Base-by-base conservation (phyloP, 2,113 vertebrate species). In the Hirundichthys speculiger region DNA sequence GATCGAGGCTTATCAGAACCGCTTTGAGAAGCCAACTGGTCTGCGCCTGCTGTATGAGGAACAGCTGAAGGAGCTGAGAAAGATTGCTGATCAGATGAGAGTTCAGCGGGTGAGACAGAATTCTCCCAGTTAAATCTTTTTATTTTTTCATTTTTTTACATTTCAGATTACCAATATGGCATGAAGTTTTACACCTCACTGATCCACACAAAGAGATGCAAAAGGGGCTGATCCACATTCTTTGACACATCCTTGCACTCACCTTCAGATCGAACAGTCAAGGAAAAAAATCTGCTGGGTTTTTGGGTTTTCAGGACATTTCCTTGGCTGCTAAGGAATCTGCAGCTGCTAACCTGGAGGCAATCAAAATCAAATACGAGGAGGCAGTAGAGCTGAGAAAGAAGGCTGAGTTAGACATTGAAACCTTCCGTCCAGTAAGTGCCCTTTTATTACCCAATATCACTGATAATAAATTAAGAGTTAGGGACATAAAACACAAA, bases 361-460 rank as follows among this genome's bases (percentile, higher is more conserved):
- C 80, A 13, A 87, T 92, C 11, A 93, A 91, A 85, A 57, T 88
- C 15, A 92, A 88, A 63, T 93, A 92, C 49, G 91, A 94, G 57
- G 92, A 93, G 61, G 86, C 90, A 21, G 38, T 92, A 51, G 91
- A 90, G 77, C 80, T 88, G 76, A 90, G 90, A 72, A 92, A 75
- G 84, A 92, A 90, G 69, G 93, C 88, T 0, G 92, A 93, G 71
- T 59, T 87, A 53, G 91, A 92, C 8, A 91, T 93, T 12, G 92
- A 94, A 77, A 18, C 79, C 43, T 92, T 93, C 86, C 91, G 92
- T 61, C 93, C 92, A 56, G 92, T 93, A 81, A 51, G 88, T 79
- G 45, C 19, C 19, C 30, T 60, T 42, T 59, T 48, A 42, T 67
- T 27, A 16, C 2, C 14, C 30, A 60, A 13, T 30, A 10, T 11